Base-by-base conservation (phyloP, 1,140 invertebrate species). In the Nylanderia fulva region DNA sequence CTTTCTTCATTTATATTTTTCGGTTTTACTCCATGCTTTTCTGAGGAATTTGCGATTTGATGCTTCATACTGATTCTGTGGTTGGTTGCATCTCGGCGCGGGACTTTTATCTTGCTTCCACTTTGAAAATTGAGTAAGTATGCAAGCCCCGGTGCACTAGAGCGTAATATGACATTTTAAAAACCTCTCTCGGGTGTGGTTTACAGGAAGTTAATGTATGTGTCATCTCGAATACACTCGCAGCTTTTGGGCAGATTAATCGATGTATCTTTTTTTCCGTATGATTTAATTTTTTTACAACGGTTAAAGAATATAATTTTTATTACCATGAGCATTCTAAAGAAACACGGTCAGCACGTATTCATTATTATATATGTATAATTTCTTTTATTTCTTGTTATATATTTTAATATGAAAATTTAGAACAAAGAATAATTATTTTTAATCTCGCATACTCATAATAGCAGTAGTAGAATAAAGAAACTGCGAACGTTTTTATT, bases 51-150 rank as follows among this genome's bases (percentile, higher is more conserved):
- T 36, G 64, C 33, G 24, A 45, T 24, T 21, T 52, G 54, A 33
- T 68, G 33, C 52, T 60, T 56, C 61, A 56, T 61, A 76, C 54
- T 52, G 68, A 69, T 75, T 45, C 39, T 33, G 66, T 68, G 42
- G 52, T 45, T 68, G 42, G 52, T 45, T 42, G 24, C 72, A 36
- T 64, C 58, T 21, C 56, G 42, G 2, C n/a, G 9, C 18, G 39
- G 64, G 84, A 80, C 63, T 85, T 88, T 84, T 84, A 87, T 84
- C 79, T 86, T 56, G 45, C 18, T 68, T 77, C 72, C 72, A 85
- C 64, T 64, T 77, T 39, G 85, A 88, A 72, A 77, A 84, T 77
- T 39, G 85, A 63, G 79, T 87, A 27, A 48, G 74, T 54, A 48
- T 27, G 60, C 39, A 42, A 58, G 13, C 63, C 42, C 66, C 66